Percentiles rank a stretch among this genome's conserved stretches.
Conservation (phyloP, 2,888 invertebrate genomes). For the Apocheima hispidaria region DNA sequence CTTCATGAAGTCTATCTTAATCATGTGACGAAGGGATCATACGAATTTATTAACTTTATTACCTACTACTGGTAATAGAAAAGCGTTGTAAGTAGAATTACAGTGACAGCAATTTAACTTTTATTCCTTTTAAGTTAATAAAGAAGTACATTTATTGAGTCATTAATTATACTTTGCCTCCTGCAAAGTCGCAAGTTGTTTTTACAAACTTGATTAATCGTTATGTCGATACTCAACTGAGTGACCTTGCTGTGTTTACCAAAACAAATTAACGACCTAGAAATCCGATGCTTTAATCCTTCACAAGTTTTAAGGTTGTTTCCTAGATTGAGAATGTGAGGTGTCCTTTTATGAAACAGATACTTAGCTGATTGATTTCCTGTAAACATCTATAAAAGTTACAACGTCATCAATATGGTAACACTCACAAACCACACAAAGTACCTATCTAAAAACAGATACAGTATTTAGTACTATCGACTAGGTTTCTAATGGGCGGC, state of each 20-base stretch:
- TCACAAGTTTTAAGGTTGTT: conserved; percentile 16
- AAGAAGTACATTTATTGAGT: no score
- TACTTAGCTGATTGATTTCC: neutral
- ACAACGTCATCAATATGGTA: neutral
- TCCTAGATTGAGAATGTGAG: neutral
- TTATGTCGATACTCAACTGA: conserved; percentile 30
- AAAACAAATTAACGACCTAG: conserved; percentile 39
- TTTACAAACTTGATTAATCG: conserved; percentile 29
- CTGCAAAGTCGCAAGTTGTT: conserved; percentile 23
- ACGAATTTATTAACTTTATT: no score
- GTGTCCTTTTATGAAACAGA: conserved; percentile 14
- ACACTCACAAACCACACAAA: no score
- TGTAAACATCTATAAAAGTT: conserved; percentile 1
- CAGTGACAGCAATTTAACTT: no score
- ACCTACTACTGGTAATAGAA: no score
- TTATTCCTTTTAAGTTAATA: no score
- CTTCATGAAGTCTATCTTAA: no score
- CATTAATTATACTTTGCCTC: neutral
- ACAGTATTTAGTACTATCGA: no score
- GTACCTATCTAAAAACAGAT: no score
- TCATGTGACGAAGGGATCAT: no score
- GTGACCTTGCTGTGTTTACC: conserved; percentile 39
- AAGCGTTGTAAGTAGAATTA: no score
- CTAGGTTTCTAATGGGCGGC: no score
- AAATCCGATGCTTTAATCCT: conserved; percentile 25